Base-by-base conservation (phyloP, 2,113 vertebrate species). In the Mellivora capensis region DNA sequence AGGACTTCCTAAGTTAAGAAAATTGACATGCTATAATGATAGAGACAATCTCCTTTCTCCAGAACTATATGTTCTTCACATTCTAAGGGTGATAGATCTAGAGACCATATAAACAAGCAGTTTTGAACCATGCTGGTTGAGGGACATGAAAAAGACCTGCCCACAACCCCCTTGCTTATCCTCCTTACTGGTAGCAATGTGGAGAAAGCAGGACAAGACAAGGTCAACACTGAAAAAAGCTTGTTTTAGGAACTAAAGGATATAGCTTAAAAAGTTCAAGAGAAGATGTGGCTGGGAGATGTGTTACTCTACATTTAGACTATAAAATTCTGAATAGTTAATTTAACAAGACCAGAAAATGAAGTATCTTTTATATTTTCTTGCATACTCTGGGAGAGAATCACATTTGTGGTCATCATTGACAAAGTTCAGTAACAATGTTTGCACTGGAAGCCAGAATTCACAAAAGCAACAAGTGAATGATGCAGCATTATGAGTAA, bases 111-210 rank as follows among this genome's bases (percentile, higher is more conserved):
- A 42, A n/a, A 47, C 25, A 18, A 4, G 1, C 3, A 13, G 4
- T 11, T 84, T 81, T 62, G n/a, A 92, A 6, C 21, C 23, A 44
- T 34, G 13, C 3, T n/a, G 37, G 9, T 8, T 44, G 18, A 44
- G 3, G 3, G 1, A 31, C 4, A 4, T 42, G 31, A 37, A 49
- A 80, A 80, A 11, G 23, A 42, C 52, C 2, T 18, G 8, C 29
- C 15, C 8, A 23, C 18, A 34, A 10, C 4, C 9, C 4, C 25
- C 18, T 54, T 4, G 0, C 34, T 1, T 6, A 1, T 47, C 10
- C 11, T 91, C 8, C 18, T 34, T 18, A 0, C 18, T 25, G 18
- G 47, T 14, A 54, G 44, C 10, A 21, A 12, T 14, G 13, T 64
- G n/a, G 2, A 6, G 61, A 42, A 54, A 13, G 12, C 21, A 49